Conservation (phyloP, 2,113 vertebrate genomes). For the Hydropotes inermis region DNA sequence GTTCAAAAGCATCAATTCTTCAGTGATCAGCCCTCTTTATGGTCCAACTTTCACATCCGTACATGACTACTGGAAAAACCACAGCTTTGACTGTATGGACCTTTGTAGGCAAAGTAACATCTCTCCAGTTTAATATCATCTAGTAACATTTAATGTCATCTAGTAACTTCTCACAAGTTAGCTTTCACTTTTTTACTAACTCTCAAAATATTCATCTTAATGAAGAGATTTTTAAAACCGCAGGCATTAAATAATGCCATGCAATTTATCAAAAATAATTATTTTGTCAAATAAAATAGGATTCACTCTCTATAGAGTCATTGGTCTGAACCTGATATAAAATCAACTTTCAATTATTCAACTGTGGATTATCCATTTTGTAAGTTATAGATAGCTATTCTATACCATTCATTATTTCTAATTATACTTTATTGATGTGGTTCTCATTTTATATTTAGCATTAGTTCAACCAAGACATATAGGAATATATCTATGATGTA, state of each 20-base stretch:
- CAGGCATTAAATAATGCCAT: background rate
- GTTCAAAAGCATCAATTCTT: background rate
- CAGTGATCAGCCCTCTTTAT: background rate
- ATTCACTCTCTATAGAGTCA: background rate
- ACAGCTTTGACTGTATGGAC: background rate
- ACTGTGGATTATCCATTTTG: background rate
- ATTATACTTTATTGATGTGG: background rate
- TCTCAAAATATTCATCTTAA: background rate
- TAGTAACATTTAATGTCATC: background rate
- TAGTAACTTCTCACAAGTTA: slow-evolving; percentile 40
- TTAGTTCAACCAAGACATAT: background rate
- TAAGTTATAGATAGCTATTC: background rate
- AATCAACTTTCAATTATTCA: slow-evolving; percentile 8
- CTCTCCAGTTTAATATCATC: background rate
- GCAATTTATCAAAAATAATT: background rate
- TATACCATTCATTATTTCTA: background rate
- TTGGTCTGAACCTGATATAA: background rate
- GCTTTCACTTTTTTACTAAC: background rate
- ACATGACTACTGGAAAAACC: background rate
- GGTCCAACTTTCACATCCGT: background rate
- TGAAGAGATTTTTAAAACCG: slow-evolving; percentile 7
- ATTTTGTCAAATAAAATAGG: slow-evolving; percentile 14
- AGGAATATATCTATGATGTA: background rate
- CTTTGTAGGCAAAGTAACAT: background rate
- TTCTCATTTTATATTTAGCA: slow-evolving; percentile 12